These are phyloP conservation scores for Phasia obesa DNA, from an alignment of 2,888 invertebrate species.

Conservation along the genomic window DNA sequence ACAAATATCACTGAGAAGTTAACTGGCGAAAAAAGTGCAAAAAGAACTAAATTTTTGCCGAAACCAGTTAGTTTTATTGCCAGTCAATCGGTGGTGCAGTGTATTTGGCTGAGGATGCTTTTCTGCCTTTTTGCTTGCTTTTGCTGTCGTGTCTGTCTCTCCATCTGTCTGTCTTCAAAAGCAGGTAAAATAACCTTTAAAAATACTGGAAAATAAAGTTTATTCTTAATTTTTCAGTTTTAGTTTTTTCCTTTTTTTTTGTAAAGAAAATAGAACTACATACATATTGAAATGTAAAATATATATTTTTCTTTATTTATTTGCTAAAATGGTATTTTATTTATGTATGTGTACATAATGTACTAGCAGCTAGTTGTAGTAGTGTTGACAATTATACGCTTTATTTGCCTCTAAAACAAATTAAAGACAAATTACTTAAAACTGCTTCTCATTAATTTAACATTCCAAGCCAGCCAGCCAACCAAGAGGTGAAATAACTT, in stretches of 20 bases:
- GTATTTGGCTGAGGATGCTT: conserved; percentile 11
- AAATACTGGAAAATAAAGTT: conserved; percentile 4
- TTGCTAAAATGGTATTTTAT: conserved; percentile 1
- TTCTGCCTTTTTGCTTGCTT: conserved; percentile 3
- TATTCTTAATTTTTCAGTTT: background rate
- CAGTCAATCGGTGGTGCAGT: conserved; percentile 19
- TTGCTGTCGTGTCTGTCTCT: background rate
- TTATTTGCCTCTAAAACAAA: background rate
- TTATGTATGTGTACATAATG: conserved; percentile 5
- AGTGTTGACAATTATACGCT: conserved; percentile 9
- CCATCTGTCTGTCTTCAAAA: conserved; percentile 6
- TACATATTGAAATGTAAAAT: background rate
- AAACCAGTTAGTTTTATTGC: conserved; percentile 57
- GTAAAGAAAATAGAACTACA: background rate
- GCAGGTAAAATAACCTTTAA: conserved; percentile 51
- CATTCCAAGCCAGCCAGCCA: background rate
- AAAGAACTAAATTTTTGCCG: conserved; percentile 51
- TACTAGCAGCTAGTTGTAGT: background rate
- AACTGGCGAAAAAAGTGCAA: conserved; percentile 71
- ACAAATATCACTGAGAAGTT: conserved; percentile 68
- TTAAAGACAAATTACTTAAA: background rate
- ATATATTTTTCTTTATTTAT: background rate
- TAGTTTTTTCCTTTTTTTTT: background rate
- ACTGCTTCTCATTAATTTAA: background rate
- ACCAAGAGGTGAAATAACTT: too few species aligned